Evolutionary conservation across 2,797 vertebrate genomes (phyloP).

Genomic region (Phrynocephalus forsythii): DNA sequence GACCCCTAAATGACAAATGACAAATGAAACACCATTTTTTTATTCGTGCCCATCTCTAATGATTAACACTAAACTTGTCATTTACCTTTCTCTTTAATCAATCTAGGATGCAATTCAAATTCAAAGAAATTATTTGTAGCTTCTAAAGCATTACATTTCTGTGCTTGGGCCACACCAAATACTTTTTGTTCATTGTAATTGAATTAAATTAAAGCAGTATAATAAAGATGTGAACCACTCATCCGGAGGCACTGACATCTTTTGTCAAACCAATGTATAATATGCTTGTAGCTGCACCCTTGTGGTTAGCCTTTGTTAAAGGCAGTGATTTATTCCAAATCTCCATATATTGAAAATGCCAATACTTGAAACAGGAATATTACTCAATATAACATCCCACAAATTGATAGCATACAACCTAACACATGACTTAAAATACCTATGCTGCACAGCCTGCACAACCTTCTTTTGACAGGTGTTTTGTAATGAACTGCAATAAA

Average conservation of each 20-base stretch:
- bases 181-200: background rate
- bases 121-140: background rate
- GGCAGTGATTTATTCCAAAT: slow-evolving; percentile 28
- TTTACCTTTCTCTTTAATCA: background rate
- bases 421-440: slow-evolving; percentile 57
- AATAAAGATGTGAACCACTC: background rate
- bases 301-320: slow-evolving; percentile 43
- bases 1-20: no score
- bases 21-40: no score
- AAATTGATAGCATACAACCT: slow-evolving; percentile 29
- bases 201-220: background rate
- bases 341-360: slow-evolving; percentile 41
- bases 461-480: slow-evolving; percentile 50
- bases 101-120: background rate
- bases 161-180: background rate
- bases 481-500: slow-evolving; percentile 55
- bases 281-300: slow-evolving; percentile 9
- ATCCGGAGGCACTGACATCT: slow-evolving; percentile 9
- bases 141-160: background rate
- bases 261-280: slow-evolving; percentile 37
- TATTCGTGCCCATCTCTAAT: background rate
- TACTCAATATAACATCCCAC: slow-evolving; percentile 45
- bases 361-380: slow-evolving; percentile 46
- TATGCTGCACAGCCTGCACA: slow-evolving; percentile 44
- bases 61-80: background rate